Percentiles rank a stretch among this genome's conserved stretches.
phyloP scores from a whole-genome alignment of 2,113 vertebrate species.

The Cynopterus brachyotis region DNA sequence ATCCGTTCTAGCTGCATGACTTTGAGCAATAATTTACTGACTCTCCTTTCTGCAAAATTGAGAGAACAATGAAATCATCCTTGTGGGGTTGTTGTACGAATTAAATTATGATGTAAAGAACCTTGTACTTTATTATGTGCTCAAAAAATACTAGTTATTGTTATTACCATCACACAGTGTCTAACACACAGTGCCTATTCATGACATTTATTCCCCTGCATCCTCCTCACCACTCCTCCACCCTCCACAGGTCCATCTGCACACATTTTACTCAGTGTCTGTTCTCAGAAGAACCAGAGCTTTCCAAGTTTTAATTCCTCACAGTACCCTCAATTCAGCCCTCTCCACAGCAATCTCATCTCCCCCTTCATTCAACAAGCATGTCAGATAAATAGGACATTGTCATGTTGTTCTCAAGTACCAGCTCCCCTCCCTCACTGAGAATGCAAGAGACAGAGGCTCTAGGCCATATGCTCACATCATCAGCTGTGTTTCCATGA shows the following conservation, averaged over 20 bases:
- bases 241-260: neutral
- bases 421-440: conserved; percentile 40
- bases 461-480: conserved; percentile 71
- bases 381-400: conserved; percentile 39
- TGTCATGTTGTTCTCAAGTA: conserved; percentile 39
- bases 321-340: neutral
- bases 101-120: neutral
- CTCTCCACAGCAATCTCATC: neutral
- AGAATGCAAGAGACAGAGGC: conserved; percentile 65
- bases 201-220: neutral
- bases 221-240: neutral
- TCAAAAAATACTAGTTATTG: neutral
- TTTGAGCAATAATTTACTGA: neutral
- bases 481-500: conserved; percentile 74
- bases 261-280: neutral
- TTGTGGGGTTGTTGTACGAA: neutral
- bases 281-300: neutral
- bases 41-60: neutral
- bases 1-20: neutral
- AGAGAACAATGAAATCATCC: neutral
- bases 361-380: conserved; percentile 7
- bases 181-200: neutral
- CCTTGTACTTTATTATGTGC: neutral
- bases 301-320: neutral
- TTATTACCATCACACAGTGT: neutral